These are phyloP conservation scores for Sparidentex hasta DNA, from an alignment of 2,797 vertebrate species.

Conservation along the genomic window DNA sequence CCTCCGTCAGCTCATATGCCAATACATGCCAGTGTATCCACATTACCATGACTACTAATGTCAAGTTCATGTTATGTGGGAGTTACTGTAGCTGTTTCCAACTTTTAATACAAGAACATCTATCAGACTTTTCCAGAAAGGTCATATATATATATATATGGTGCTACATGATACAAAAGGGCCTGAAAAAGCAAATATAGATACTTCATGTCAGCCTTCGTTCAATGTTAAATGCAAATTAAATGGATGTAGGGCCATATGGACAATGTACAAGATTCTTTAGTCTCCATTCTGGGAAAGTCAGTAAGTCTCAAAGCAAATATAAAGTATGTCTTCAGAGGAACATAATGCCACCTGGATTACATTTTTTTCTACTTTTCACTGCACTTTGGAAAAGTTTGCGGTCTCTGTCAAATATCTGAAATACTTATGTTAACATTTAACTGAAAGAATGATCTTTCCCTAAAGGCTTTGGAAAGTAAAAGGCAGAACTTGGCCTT, in stretches of 20 bases:
- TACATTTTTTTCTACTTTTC: no score
- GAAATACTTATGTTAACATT: no score
- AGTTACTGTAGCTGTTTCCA: conserved; percentile 3
- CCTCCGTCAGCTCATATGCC: neutral
- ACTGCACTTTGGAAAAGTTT: no score
- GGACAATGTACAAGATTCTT: no score
- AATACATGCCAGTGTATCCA: neutral
- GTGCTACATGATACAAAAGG: neutral
- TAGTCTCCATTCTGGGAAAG: no score
- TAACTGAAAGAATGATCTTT: no score
- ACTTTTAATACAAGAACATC: neutral
- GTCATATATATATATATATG: conserved; percentile 4
- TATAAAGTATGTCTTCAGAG: no score
- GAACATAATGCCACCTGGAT: no score
- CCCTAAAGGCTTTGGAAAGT: no score
- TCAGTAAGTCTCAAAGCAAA: no score
- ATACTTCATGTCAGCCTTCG: neutral
- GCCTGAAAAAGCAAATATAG: neutral
- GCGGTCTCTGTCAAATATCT: no score
- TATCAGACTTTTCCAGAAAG: neutral
- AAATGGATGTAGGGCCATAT: neutral
- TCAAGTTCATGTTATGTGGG: conserved; percentile 4
- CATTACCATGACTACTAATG: conserved; percentile 14
- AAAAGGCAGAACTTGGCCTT: no score
- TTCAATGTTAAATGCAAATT: neutral